Evolutionary conservation across 2,888 invertebrate species (phyloP), one percentile per base, ranked within the genome.

Genomic region (Callinectes sapidus): DNA sequence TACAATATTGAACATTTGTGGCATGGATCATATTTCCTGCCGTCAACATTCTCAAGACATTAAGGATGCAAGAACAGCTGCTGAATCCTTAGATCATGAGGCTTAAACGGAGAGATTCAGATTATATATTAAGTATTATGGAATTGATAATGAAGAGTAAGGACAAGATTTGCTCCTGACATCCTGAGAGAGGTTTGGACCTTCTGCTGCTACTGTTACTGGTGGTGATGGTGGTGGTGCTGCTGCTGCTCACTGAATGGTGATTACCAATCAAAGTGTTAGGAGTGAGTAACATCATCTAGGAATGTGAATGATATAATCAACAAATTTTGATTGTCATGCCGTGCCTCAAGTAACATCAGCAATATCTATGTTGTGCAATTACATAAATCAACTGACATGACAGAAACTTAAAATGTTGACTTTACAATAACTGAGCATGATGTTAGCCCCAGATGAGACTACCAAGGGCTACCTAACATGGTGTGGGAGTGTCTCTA

Each of bases 211-310:
- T 61, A 23, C 61, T 35, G 81, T 32, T 35, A 35, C 16, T 81
- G 81, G 32, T 81, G 81, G 32, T 35, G 32, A 2, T 81, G 32
- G 23, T 81, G 81, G 23, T 81, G 81, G 14, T 16, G 13, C 32
- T 81, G 14, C 32, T 81, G 35, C 32, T 81, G 81, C 81, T 81
- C 81, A 14, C 16, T 81, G 81, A 35, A 39, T 39, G 89, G 89
- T 89, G 89, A 89, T 39, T 89, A 89, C 89, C 35, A 32, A 89
- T 1, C 71, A 71, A 39, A 89, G 28, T 28, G 35, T 71, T 89
- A 39, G 48, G 89, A 61, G 89, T 89, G 71, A 89, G 23, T 89
- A 81, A 35, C 81, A 81, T 13, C 16, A 35, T 32, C 10, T 81
- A 81, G 35, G 35, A 81, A 32, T 81, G 81, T 35, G 32, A 81